Evolutionary conservation across 2,888 invertebrate species (phyloP), one percentile per base, ranked within the genome.

Genomic region (Tetrapedia diversipes): DNA sequence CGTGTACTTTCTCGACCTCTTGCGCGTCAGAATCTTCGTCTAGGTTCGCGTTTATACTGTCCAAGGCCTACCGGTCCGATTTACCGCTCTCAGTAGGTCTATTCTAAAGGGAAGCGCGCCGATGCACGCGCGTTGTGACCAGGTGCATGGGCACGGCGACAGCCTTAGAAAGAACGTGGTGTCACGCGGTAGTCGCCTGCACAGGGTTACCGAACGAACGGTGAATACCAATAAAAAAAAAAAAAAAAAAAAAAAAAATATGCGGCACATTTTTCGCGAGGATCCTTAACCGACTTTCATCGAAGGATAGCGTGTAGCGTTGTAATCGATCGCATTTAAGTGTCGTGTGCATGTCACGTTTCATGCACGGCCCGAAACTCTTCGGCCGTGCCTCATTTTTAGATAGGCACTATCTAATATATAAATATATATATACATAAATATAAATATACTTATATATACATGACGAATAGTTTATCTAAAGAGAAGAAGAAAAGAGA

Each of bases 381-480:
- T 59, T 76, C 54, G 73, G 72, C 72, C 60, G 66, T 69, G 75
- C 57, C 37, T 72, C 76, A 78, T 80, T 57, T 81, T 77, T 86
- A 87, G 86, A 85, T 87, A 88, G 88, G 83, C 80, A 86, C 84
- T 87, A 85, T 82, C 82, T 74, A 77, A 82, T 77, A 73, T 59
- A 61, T 54, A 65, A 60, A 67, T 63, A 59, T 37, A 69, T 69
- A 66, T 43, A 37, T 39, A 45, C 14, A 37, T 29, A 45, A 32
- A 27, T 45, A 66, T 27, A 57, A 53, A 51, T 64, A 64, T 59
- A 57, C 47, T 57, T 59, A 51, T 34, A 73, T 65, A 60, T 49
- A 66, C 41, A 64, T 24, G 65, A 65, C 45, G 41, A 64, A 77
- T 74, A 77, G 65, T 73, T 71, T 72, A 69, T 79, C 56, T 63